Base-by-base conservation (phyloP, 1,140 invertebrate genomes). In the Hyposmocoma kahamanoa region DNA sequence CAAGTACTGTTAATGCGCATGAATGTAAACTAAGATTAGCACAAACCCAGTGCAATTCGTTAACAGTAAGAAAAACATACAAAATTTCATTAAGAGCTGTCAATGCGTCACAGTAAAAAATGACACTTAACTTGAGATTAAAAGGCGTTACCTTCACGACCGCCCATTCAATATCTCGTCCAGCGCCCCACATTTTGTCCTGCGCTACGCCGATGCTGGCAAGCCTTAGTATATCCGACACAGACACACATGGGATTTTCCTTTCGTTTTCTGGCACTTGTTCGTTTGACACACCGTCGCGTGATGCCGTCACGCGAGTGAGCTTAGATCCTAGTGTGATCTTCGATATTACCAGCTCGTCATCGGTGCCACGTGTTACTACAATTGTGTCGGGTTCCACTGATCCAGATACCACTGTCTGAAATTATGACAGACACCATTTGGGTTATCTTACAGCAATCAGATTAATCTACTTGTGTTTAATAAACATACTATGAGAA, bases 101-200 rank as follows among this genome's bases (percentile, higher is more conserved):
- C n/a, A n/a, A n/a, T n/a, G n/a, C n/a, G n/a, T n/a, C n/a, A n/a
- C n/a, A n/a, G n/a, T n/a, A n/a, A n/a, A n/a, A n/a, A n/a, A n/a
- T n/a, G n/a, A n/a, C n/a, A n/a, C n/a, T n/a, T n/a, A n/a, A n/a
- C n/a, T n/a, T n/a, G n/a, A n/a, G n/a, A n/a, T n/a, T n/a, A n/a
- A n/a, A 26, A 26, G 24, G 11, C 24, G 45, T 56, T 65, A 90
- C 90, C 63, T 88, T 73, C 20, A 64, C 59, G 36, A 91, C 67
- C 8, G 91, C 91, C 89, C 91, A 96, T 83, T 96, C 94, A 26
- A 96, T 90, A 72, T 96, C 94, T 59, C 93, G 87, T 0, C 91
- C 87, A 8, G 84, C 84, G 6, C 90, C 90, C 83, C 92, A 94
- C 11, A 88, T 61, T 24, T 87, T 63, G 64, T 95, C 92, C 34